Base-by-base conservation (phyloP, 2,113 vertebrate genomes). In the Planiliza haematocheilus region DNA sequence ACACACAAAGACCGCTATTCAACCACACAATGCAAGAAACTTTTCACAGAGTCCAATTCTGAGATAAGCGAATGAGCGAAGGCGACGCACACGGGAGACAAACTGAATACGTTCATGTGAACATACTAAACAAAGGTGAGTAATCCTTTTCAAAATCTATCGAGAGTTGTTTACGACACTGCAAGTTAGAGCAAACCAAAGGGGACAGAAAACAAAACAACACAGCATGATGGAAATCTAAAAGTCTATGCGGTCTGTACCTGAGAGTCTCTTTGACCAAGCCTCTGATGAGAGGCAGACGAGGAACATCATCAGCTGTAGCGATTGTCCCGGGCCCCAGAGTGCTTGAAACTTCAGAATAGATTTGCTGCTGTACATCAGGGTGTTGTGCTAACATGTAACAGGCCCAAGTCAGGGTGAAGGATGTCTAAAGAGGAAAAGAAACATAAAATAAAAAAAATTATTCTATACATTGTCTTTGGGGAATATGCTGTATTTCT, bases 231-330 rank as follows among this genome's bases (percentile, higher is more conserved):
- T 30, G 24, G 24, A 30, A n/a, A 7, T 13, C 7, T 3, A 49
- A 30, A 51, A 48, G 53, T 52, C 0, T 14, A 39, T 7, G 36
- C 20, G 49, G 18, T 59, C 17, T 58, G 39, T 81, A 97, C 96
- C 96, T 95, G 73, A 97, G 93, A 0, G 96, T 97, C 89, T 99
- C 96, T 91, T 98, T 99, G 43, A 98, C 94, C 39, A 98, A 93
- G 50, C 95, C 96, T 76, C 94, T 94, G 83, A 97, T 92, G 70
- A 96, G 92, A 20, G 96, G 96, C 55, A 97, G 74, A 55, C 85
- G 89, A 5, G 93, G 67, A 39, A 97, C 51, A 58, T 98, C 95
- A 0, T 92, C 91, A 8, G 95, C 94, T 2, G 90, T 84, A 24
- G 96, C 93, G n/a, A 94, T 66, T 17, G 83, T 53, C 49, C 91